Evolutionary conservation across 2,797 vertebrate genomes (phyloP), one percentile per base, ranked within the genome.

Genomic region (Sorex maritimensis): DNA sequence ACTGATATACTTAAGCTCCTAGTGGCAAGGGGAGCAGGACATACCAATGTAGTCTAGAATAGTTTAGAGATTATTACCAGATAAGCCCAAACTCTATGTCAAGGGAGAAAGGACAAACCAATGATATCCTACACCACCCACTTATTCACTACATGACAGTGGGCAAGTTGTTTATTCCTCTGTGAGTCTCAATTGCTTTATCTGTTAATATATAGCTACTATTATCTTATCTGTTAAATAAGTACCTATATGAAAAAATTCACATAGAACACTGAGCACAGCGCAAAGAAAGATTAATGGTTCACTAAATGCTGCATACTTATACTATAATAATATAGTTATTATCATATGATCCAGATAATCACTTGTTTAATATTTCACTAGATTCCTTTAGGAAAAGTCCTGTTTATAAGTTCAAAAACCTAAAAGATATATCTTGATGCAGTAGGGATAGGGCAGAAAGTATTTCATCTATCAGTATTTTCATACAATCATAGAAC

Each of bases 311-410:
- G 52, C 17, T 55, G 52, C 11, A 55, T 44, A 55, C 52, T 4
- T 1, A 55, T 44, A 55, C 52, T 4, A 55, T 55, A 55, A 55
- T 55, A 55, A 55, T 72, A 46, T 89, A 72, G 52, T 85, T 86
- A 79, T 83, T 82, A 58, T 85, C 85, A 52, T 80, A 87, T 74
- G 0, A 86, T 93, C 81, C 86, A 49, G 4, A 61, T 79, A 77
- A 88, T 80, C 44, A 38, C 28, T 95, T 91, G 82, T 87, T 91
- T 89, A 41, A 30, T 87, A 75, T n/a, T 55, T 68, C 15, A 95
- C 24, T 86, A 21, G 0, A 12, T 89, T 92, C 52, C 63, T 87
- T 92, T 80, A 65, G 23, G 74, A 93, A 96, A 87, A n/a, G 52
- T 63, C 26, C 58, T 91, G 77, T 87, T 86, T 88, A 75, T 38